Base-by-base conservation (phyloP, 1,140 invertebrate genomes). In the Pissodes strobi region DNA sequence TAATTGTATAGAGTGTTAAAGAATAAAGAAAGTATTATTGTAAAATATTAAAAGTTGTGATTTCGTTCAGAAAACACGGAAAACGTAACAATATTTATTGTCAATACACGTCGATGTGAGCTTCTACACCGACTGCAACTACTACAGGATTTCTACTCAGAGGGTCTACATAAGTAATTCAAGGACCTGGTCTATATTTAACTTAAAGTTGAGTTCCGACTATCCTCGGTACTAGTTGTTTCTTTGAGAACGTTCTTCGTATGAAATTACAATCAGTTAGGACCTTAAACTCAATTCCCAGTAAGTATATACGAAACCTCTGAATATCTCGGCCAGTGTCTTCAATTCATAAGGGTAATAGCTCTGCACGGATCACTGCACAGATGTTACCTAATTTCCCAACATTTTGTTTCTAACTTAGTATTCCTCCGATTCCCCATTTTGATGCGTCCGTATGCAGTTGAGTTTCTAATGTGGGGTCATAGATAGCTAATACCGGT, bases 371-470 rank as follows among this genome's bases (percentile, higher is more conserved):
- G 13, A 64, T 46, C 39, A 64, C 1, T 19, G 21, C 2, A 57
- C 52, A 9, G 64, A 51, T 46, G n/a, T n/a, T n/a, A n/a, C 13
- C 39, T 15, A 65, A 15, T 64, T 58, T 6, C 17, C 53, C 61
- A 48, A 67, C 48, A n/a, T n/a, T n/a, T n/a, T n/a, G n/a, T n/a
- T n/a, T n/a, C n/a, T n/a, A n/a, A n/a, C n/a, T n/a, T n/a, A n/a
- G n/a, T n/a, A n/a, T n/a, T n/a, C n/a, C n/a, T n/a, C n/a, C n/a
- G n/a, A n/a, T n/a, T n/a, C n/a, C 74, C 13, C 60, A 2, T 56
- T 63, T 63, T 34, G 67, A 64, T 9, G 73, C 72, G 45, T 74
- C 72, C 1, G 69, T 75, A 52, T 74, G 72, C 9, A 75, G 34
- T 67, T 74, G 63, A 4, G 71, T 76, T 25, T 71, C 41, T 10